Conservation (phyloP, 30 jellyfish, hydroid and myxozoan genomes). For the Aurelia sp. region DNA sequence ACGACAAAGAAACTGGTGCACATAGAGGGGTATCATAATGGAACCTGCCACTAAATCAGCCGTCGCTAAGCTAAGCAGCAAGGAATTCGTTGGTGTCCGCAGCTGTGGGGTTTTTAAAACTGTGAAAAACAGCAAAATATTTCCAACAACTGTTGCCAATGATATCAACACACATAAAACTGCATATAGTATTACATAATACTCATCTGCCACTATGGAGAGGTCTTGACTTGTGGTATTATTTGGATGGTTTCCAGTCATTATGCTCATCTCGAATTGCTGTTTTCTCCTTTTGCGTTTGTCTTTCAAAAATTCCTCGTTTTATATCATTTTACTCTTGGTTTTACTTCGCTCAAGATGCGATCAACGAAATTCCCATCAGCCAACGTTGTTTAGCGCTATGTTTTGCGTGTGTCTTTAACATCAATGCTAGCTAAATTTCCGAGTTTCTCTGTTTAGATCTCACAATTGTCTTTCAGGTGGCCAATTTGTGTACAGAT, state of each 20-base stretch:
- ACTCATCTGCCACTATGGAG: background rate
- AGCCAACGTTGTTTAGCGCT: too few relatives aligned
- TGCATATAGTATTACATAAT: slow-evolving; percentile 28
- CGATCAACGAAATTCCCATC: too few relatives aligned
- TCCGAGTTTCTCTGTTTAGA: too few relatives aligned
- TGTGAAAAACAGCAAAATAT: slow-evolving; percentile 40
- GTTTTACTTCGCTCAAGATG: too few relatives aligned
- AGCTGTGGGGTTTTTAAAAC: slow-evolving; percentile 39
- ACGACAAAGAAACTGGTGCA: slow-evolving; percentile 31
- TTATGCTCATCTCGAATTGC: too few relatives aligned
- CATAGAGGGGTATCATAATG: slow-evolving; percentile 74
- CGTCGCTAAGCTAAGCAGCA: slow-evolving; percentile 74
- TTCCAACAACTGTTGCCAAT: slow-evolving; percentile 55
- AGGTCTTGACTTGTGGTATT: background rate
- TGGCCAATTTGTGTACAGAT: too few relatives aligned
- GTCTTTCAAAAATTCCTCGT: too few relatives aligned
- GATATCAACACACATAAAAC: slow-evolving; percentile 48
- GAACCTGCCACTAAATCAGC: slow-evolving; percentile 81
- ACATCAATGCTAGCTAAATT: too few relatives aligned
- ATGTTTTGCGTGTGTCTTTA: too few relatives aligned
- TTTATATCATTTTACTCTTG: too few relatives aligned
- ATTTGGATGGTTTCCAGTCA: slow-evolving; percentile 19
- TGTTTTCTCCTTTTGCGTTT: too few relatives aligned
- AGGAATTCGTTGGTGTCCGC: slow-evolving; percentile 70
- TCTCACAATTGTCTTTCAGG: too few relatives aligned